Percentiles rank a stretch among this genome's conserved stretches.
Evolutionary conservation across 2,797 vertebrate species (phyloP).

Genomic region (Trachops cirrhosus): DNA sequence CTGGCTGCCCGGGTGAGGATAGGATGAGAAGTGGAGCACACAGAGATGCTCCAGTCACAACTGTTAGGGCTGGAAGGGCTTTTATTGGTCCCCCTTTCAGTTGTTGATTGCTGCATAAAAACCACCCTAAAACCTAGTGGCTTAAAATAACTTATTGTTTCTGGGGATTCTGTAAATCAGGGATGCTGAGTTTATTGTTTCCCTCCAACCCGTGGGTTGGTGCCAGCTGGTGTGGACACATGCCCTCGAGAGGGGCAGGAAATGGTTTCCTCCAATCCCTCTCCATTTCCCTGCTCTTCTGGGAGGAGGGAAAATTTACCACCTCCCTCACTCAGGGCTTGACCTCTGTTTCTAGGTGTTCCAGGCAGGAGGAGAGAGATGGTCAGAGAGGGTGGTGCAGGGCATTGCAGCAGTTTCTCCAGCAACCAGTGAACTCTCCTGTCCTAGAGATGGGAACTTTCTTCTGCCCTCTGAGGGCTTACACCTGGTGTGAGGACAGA

Average conservation of each 20-base stretch:
- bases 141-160: neutral
- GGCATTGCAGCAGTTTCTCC: neutral
- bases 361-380: neutral
- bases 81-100: neutral
- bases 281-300: slow-evolving; percentile 10
- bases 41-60: neutral
- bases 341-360: neutral
- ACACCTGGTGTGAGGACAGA: slow-evolving; percentile 1
- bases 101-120: neutral
- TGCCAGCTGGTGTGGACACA: slow-evolving; percentile 71
- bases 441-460: neutral
- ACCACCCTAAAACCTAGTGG: neutral
- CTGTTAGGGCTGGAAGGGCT: neutral
- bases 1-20: neutral
- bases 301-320: slow-evolving; percentile 1
- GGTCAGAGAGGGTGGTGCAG: neutral
- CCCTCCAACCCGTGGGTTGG: slow-evolving; percentile 62
- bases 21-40: neutral
- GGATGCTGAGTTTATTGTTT: slow-evolving; percentile 66
- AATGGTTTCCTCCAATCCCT: slow-evolving; percentile 37
- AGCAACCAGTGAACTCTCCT: neutral
- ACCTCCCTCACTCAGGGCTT: slow-evolving; percentile 43
- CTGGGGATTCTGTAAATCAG: neutral
- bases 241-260: slow-evolving; percentile 60
- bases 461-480: neutral